Base-by-base conservation (phyloP, 1,140 invertebrate species). In the Brachionus rotundiformis region DNA sequence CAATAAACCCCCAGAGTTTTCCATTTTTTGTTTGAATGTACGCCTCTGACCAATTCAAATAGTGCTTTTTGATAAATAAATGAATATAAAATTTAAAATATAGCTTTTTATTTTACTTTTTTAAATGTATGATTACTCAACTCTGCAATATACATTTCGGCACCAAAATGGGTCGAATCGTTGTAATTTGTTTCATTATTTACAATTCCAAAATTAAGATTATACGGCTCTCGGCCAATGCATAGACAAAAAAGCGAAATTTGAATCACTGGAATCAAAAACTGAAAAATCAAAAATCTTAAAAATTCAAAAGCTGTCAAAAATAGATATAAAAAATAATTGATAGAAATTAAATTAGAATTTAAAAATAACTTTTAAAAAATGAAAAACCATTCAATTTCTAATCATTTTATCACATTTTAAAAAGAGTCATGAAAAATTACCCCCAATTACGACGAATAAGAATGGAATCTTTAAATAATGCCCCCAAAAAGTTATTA, bases 201-300 rank as follows among this genome's bases (percentile, higher is more conserved):
- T 3, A 95, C 93, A 75, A 98, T 90, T 31, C 93, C 94, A 85
- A 98, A 84, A 83, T 91, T 91, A 0, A 98, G 90, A 59, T 93
- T 92, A 68, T 91, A 92, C 0, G 95, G 95, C 85, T 95, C 93
- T 29, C 93, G 91, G 81, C 95, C 95, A 83, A 98, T 95, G 25
- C 95, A 94, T 83, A 96, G 86, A 87, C 95, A 98, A 90, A 98
- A 98, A 3, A 97, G 90, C 61, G 96, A 93, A n/a, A 95, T 94
- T 90, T 98, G 94, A 88, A 94, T 92, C 1, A 95, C 93, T 33
- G 95, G 95, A 84, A 98, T 88, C 8, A 93, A 92, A 85, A 96
- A 94, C 85, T 96, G 94, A 88, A 97, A 97, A 65, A 88, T 65
- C 11, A 89, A 82, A 82, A 89, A 84, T 27, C 86, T 87, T 83